Percentiles rank a stretch among this genome's conserved stretches.
These are phyloP conservation scores for Nesoenas mayeri DNA, from an alignment of 2,113 vertebrate species.

Conservation along the genomic window DNA sequence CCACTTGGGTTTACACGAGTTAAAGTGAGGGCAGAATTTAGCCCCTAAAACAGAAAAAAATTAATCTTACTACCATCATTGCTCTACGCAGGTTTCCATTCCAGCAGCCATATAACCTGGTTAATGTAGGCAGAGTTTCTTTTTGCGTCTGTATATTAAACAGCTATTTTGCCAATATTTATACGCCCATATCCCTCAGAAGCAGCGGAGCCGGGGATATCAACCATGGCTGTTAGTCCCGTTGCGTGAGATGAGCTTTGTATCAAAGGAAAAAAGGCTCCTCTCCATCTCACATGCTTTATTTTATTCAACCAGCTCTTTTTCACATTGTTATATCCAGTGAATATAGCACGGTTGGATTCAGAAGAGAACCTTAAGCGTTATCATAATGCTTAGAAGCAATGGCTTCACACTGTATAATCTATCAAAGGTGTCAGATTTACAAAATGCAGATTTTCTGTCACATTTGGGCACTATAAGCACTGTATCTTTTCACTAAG, in stretches of 20 bases:
- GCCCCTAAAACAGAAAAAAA: not conserved
- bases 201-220: constrained; percentile 51
- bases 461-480: constrained; percentile 83
- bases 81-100: not conserved
- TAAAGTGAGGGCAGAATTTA: not conserved
- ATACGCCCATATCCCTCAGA: constrained; percentile 8
- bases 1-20: not conserved
- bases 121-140: not conserved
- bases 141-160: constrained; percentile 24
- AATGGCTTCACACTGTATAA: constrained; percentile 85
- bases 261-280: constrained; percentile 68
- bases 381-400: constrained; percentile 81
- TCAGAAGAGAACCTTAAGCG: constrained; percentile 80
- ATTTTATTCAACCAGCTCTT: constrained; percentile 74
- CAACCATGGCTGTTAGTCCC: constrained; percentile 45
- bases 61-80: not conserved
- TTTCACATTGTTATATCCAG: constrained; percentile 77
- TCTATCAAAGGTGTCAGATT: constrained; percentile 90
- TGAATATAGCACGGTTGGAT: constrained; percentile 79
- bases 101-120: not conserved
- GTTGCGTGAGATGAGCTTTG: constrained; percentile 62
- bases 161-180: constrained; percentile 59
- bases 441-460: constrained; percentile 89
- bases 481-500: constrained; percentile 84
- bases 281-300: constrained; percentile 72